phyloP scores from a whole-genome alignment of 2,888 invertebrate genomes.

The Amblyjoppa fuscipennis region DNA sequence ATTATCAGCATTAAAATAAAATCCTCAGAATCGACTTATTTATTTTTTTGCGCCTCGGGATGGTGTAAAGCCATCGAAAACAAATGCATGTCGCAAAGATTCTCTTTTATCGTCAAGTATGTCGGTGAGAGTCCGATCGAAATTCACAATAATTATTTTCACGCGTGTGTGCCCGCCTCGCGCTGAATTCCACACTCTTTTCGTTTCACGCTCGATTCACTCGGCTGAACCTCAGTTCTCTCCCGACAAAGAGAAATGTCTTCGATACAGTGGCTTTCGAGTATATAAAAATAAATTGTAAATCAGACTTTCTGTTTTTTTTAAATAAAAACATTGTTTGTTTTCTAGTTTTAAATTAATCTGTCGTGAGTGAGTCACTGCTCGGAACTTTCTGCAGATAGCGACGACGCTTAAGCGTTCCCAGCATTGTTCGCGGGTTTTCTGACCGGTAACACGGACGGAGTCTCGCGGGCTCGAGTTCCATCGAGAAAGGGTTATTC shows the following conservation, averaged over 20 bases:
- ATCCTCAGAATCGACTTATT: too few relatives aligned
- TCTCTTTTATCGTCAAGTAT: conserved; percentile 32
- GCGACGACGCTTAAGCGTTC: neutral
- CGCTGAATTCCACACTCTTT: conserved; percentile 74
- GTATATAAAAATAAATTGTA: conserved; percentile 11
- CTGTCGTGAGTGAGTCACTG: conserved; percentile 23
- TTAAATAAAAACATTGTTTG: neutral
- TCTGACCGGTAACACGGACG: conserved; percentile 11
- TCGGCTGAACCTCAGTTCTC: conserved; percentile 43
- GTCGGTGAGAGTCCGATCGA: conserved; percentile 46
- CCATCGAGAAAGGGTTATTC: conserved; percentile 10
- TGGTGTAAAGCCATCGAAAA: neutral
- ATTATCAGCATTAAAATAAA: too few relatives aligned
- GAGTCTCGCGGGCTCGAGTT: conserved; percentile 30
- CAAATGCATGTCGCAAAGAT: neutral
- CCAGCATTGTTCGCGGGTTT: conserved; percentile 17
- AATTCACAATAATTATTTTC: conserved; percentile 71
- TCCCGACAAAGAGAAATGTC: conserved; percentile 51
- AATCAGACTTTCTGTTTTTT: conserved; percentile 47
- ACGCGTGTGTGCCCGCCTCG: conserved; percentile 79
- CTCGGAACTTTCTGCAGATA: conserved; percentile 3
- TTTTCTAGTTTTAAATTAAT: conserved; percentile 52
- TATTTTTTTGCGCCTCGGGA: too few relatives aligned
- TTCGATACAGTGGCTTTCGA: conserved; percentile 11
- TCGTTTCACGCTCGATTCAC: conserved; percentile 64